These are phyloP conservation scores for Pollenia amentaria DNA, from an alignment of 2,888 invertebrate species.

Conservation along the genomic window DNA sequence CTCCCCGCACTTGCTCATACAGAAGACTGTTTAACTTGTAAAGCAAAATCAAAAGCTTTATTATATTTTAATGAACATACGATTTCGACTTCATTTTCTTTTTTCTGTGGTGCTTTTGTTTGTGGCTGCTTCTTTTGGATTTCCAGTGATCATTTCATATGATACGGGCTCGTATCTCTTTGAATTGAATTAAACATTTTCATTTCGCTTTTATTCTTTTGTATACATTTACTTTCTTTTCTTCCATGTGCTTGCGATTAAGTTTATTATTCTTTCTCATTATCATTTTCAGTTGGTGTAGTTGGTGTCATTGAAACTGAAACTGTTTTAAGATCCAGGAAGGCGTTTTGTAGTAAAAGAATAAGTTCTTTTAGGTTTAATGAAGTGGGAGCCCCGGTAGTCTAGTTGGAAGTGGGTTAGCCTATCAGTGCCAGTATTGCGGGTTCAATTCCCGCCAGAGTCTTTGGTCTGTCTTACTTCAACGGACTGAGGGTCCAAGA, in stretches of 20 bases:
- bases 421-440: no score
- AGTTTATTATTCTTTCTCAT: conserved; percentile 41
- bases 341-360: neutral
- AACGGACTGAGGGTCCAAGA: no score
- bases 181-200: conserved; percentile 62
- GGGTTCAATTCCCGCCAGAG: no score
- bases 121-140: conserved; percentile 32
- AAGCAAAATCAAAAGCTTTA: conserved; percentile 50
- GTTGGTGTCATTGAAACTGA: conserved; percentile 9
- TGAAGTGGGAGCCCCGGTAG: no score
- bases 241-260: neutral
- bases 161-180: conserved; percentile 40
- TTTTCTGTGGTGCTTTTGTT: conserved; percentile 13
- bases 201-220: conserved; percentile 45
- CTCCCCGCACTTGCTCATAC: conserved; percentile 9
- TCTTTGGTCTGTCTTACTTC: no score
- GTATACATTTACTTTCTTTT: neutral
- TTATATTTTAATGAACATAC: conserved; percentile 54
- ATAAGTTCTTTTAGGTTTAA: no score
- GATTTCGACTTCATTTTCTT: conserved; percentile 1
- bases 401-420: no score
- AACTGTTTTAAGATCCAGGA: conserved; percentile 26
- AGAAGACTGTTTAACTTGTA: conserved; percentile 43
- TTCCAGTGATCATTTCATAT: conserved; percentile 37
- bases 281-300: conserved; percentile 31